Percentiles rank a stretch among this genome's conserved stretches.
These are phyloP conservation scores for Drosophila teissieri DNA, from an alignment of 1,140 invertebrate genomes.

Conservation along the genomic window DNA sequence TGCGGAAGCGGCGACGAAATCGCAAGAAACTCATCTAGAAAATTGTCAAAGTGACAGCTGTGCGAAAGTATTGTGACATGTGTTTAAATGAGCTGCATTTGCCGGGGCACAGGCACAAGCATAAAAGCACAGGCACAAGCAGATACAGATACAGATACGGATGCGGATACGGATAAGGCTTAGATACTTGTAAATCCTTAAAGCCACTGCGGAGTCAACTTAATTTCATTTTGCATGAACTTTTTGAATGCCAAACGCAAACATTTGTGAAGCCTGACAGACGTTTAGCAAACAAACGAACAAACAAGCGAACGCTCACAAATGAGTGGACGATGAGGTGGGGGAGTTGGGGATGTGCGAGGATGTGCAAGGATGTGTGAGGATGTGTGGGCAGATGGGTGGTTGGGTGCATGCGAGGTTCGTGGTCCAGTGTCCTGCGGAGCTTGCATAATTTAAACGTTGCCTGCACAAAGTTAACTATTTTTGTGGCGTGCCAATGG, in stretches of 20 bases:
- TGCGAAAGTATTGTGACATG: constrained; percentile 81
- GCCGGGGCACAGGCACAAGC: neutral
- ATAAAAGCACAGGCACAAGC: no score
- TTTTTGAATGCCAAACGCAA: constrained; percentile 68
- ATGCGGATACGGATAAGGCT: constrained; percentile 1
- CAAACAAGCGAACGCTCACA: constrained; percentile 15
- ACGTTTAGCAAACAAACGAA: constrained; percentile 65
- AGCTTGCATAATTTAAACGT: constrained; percentile 76
- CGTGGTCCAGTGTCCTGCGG: constrained; percentile 37
- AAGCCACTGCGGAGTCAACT: constrained; percentile 63
- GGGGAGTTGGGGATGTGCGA: neutral
- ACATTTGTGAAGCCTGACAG: constrained; percentile 56
- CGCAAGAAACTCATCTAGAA: constrained; percentile 80
- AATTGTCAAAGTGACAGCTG: constrained; percentile 83
- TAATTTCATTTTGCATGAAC: constrained; percentile 67
- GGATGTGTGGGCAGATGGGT: no score
- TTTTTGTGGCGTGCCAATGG: constrained; percentile 72
- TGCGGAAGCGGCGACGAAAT: constrained; percentile 35
- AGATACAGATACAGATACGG: no score
- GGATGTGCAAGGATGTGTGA: no score
- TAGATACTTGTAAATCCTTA: constrained; percentile 43
- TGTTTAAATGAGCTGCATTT: constrained; percentile 82
- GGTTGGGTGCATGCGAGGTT: neutral
- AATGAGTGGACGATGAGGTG: constrained; percentile 4
- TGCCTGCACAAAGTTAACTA: constrained; percentile 67